Base-by-base conservation (phyloP, 2,888 invertebrate genomes). In the Leuctra nigra region DNA sequence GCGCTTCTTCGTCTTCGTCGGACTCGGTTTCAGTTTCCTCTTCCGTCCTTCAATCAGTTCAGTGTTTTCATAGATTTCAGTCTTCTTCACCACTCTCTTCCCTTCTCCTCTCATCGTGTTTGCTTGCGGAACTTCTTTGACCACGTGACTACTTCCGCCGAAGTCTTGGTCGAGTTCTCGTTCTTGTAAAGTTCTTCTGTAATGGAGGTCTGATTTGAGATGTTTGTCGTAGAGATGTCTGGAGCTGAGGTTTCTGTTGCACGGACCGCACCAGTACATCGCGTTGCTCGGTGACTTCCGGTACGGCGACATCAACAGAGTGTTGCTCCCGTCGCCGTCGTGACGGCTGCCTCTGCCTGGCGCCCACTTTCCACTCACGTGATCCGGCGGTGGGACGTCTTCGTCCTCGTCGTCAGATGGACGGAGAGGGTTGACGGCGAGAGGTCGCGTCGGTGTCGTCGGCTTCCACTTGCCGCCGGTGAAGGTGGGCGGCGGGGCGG, bases 321-420 rank as follows among this genome's bases (percentile, higher is more conserved):
- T 16, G 4, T 13, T 23, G 2, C 39, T 29, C 11, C 39, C 35
- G 11, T 22, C 52, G n/a, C 16, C 55, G 13, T 29, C 16, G n/a
- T 20, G 18, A 6, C 41, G 20, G 11, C 14, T 41, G 25, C 25
- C 54, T 24, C 7, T 2, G 4, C 86, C 86, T 1, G 88, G 89
- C 53, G 87, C 79, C 90, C 90, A 91, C 75, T 91, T 91, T 1
- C 87, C 88, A 68, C 82, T 83, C 0, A 87, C 87, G 64, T 87
- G 81, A 36, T 78, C 58, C 13, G 63, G 62, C 6, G 62, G 61
- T 11, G 63, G 63, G 1, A 25, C 57, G 16, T 18, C 76, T 16
- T 75, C 75, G 23, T 78, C 72, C 18, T 76, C 74, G 9, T 73
- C 70, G 2, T 61, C 61, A 3, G 56, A 55, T 16, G 55, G 36